phyloP scores from a whole-genome alignment of 2,113 vertebrate species.

The Corythornis vintsioides region DNA sequence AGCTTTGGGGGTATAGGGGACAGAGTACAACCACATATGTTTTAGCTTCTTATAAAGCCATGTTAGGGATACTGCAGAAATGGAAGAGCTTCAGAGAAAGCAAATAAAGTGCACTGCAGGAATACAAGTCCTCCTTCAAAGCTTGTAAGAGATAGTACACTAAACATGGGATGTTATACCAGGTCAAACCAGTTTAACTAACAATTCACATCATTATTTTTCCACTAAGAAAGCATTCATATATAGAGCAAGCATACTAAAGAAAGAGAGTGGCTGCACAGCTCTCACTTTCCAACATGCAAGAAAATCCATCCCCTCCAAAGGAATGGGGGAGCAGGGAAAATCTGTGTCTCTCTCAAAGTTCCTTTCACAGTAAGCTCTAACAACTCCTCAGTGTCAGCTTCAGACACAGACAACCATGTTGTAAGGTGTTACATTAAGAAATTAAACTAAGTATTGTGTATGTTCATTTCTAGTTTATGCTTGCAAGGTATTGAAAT shows the following conservation, averaged over 20 bases:
- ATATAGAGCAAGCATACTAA: background rate
- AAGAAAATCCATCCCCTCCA: background rate
- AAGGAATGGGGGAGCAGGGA: background rate
- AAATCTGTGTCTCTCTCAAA: background rate
- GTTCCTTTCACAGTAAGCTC: background rate
- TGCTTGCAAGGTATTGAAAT: background rate
- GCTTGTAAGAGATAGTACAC: background rate
- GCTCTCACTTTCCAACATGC: background rate
- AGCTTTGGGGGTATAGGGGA: background rate
- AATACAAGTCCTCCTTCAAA: background rate
- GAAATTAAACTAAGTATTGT: background rate
- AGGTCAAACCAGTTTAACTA: background rate
- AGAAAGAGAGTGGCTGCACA: background rate
- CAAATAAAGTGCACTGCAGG: background rate
- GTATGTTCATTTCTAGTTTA: background rate
- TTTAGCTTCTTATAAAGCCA: background rate
- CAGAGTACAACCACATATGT: fast-evolving
- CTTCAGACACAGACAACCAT: background rate
- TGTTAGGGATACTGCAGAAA: background rate
- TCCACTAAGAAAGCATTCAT: background rate
- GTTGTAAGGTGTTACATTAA: background rate
- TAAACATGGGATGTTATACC: background rate
- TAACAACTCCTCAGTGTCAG: background rate
- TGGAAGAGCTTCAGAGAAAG: background rate
- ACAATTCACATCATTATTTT: background rate